Evolutionary conservation across 2,888 invertebrate species (phyloP).

Genomic region (Automeris io): DNA sequence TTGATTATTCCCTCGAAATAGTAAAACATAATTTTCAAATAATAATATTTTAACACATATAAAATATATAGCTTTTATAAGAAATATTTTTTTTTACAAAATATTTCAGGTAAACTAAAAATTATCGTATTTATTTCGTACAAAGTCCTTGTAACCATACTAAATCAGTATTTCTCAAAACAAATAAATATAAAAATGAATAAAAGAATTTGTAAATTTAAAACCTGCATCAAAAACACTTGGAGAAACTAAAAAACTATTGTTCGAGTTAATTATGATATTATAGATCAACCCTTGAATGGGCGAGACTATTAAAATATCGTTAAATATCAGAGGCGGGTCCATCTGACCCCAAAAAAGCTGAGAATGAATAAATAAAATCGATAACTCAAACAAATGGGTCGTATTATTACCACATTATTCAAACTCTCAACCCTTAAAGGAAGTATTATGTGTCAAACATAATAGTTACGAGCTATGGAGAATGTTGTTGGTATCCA

Average conservation of each 20-base stretch:
- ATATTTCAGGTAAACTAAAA: too few species aligned
- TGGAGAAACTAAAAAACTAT: conserved; percentile 20
- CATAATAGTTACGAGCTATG: conserved; percentile 51
- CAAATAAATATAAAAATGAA: background rate
- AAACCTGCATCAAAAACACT: conserved; percentile 17
- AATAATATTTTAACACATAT: too few species aligned
- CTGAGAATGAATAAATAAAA: conserved; percentile 29
- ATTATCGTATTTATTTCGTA: too few species aligned
- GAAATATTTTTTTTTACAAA: too few species aligned
- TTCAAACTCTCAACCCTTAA: conserved; percentile 41
- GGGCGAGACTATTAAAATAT: conserved; percentile 40
- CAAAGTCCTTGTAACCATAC: too few species aligned
- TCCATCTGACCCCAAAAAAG: conserved; percentile 19
- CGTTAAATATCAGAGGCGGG: conserved; percentile 35
- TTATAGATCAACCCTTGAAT: conserved; percentile 57
- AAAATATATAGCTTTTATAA: too few species aligned
- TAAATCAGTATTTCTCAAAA: too few species aligned
- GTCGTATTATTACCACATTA: conserved; percentile 43
- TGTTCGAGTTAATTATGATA: conserved; percentile 64
- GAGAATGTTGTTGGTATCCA: conserved; percentile 28
- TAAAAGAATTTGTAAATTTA: conserved; percentile 1
- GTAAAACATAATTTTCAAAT: too few species aligned
- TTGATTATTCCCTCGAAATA: too few species aligned
- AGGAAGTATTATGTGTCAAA: conserved; percentile 72
- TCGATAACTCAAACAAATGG: conserved; percentile 52